A percentile compares a stretch with the other conserved stretches of the same genome.
Conservation (phyloP, 2,113 vertebrate species). For the Xiphophorus couchianus region DNA sequence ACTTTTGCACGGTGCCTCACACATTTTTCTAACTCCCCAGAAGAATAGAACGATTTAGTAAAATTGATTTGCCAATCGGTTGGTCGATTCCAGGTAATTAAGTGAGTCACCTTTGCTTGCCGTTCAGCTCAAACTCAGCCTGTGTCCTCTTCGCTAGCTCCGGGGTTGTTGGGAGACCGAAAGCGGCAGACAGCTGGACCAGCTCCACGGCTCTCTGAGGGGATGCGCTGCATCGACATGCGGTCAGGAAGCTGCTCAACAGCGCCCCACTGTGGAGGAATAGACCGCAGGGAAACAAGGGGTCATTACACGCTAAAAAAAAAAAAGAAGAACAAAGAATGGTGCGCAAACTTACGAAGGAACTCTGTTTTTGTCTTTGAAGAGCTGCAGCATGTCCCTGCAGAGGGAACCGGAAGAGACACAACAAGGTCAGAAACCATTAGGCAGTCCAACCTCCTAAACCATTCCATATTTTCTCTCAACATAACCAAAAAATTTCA, state of each 20-base stretch:
- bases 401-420: background rate
- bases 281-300: conserved; percentile 1
- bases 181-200: conserved; percentile 83
- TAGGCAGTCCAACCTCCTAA: too few species aligned
- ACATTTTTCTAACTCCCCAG: background rate
- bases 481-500: too few species aligned
- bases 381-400: conserved; percentile 86
- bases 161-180: conserved; percentile 78
- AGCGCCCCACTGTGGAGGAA: conserved; percentile 75
- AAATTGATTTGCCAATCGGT: background rate
- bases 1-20: background rate
- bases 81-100: background rate
- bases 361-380: conserved; percentile 84
- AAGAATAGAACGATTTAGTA: too few species aligned
- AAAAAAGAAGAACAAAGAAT: too few species aligned
- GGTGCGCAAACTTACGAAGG: conserved; percentile 81
- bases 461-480: too few species aligned
- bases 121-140: conserved; percentile 46
- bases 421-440: too few species aligned
- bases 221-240: conserved; percentile 56
- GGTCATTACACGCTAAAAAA: too few species aligned
- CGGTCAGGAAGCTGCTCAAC: conserved; percentile 82
- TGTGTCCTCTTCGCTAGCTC: conserved; percentile 67
- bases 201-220: conserved; percentile 82
- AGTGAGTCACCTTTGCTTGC: conserved; percentile 80